These are phyloP conservation scores for Aptenodytes forsteri DNA, from an alignment of 2,113 vertebrate genomes.

Conservation along the genomic window DNA sequence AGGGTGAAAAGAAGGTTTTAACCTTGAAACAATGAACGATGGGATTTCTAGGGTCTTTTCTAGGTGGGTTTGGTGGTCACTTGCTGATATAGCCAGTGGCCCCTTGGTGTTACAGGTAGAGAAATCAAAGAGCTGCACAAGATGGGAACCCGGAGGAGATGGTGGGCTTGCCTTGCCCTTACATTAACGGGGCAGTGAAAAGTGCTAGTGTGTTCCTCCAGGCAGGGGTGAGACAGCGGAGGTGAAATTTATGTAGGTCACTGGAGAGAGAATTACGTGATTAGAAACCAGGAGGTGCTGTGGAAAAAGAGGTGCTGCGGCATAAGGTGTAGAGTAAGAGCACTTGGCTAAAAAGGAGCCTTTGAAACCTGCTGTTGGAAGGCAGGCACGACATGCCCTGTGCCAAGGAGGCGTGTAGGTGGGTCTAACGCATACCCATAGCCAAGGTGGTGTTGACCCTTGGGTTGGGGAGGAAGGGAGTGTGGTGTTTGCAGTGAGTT, in stretches of 20 bases:
- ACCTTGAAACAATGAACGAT: not conserved
- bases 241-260: not conserved
- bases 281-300: not conserved
- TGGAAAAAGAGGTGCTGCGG: rapidly evolving
- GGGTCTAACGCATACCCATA: rapidly evolving
- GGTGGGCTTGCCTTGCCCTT: not conserved
- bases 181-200: not conserved
- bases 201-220: not conserved
- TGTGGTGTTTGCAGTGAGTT: not conserved
- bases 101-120: not conserved
- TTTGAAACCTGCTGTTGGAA: not conserved
- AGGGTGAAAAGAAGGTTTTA: slow-evolving; percentile 12
- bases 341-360: not conserved
- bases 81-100: not conserved
- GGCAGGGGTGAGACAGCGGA: not conserved
- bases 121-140: not conserved
- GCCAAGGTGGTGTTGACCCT: not conserved
- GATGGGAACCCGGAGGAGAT: not conserved
- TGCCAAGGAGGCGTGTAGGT: not conserved
- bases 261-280: not conserved
- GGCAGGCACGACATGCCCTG: not conserved
- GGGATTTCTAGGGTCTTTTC: not conserved
- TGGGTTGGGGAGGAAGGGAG: not conserved
- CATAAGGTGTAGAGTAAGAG: not conserved
- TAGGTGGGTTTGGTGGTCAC: not conserved